Evolutionary conservation across 2,888 invertebrate genomes (phyloP).

Genomic region (Synanthedon myopaeformis): DNA sequence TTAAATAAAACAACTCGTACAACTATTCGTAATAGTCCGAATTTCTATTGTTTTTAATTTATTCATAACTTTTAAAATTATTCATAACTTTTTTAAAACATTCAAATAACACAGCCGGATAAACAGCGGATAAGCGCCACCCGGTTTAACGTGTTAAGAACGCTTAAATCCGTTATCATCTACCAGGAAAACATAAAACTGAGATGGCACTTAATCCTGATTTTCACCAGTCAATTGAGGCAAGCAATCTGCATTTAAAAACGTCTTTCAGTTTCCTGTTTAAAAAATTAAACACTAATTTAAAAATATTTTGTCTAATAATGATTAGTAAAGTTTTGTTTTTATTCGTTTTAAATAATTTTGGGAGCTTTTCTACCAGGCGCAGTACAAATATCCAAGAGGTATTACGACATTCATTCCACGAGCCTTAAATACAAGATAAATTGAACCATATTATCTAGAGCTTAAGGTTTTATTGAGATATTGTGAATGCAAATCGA

Average conservation of each 20-base stretch:
- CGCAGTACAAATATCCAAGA: slow-evolving; percentile 3
- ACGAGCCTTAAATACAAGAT: neutral
- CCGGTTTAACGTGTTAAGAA: slow-evolving; percentile 49
- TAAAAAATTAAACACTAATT: too few relatives aligned
- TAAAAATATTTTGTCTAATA: too few relatives aligned
- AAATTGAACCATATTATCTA: neutral
- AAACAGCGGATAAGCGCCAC: slow-evolving; percentile 30
- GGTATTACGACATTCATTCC: slow-evolving; percentile 6
- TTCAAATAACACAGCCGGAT: neutral
- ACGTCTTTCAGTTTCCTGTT: too few relatives aligned
- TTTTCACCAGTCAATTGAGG: neutral
- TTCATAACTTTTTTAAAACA: too few relatives aligned
- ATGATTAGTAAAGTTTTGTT: too few relatives aligned
- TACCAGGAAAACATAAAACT: slow-evolving; percentile 46
- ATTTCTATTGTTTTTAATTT: neutral
- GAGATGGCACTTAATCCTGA: slow-evolving; percentile 9
- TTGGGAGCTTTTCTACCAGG: slow-evolving; percentile 9
- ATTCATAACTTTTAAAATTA: neutral
- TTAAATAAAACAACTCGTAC: too few relatives aligned
- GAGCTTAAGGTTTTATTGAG: neutral
- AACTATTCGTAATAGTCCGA: too few relatives aligned
- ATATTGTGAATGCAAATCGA: slow-evolving; percentile 24
- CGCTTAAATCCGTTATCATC: slow-evolving; percentile 53
- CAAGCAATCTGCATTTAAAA: neutral
- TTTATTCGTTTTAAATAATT: neutral